Evolutionary conservation across 1,140 invertebrate genomes (phyloP), one percentile per base, ranked within the genome.

Genomic region (Drosophila lowei): DNA sequence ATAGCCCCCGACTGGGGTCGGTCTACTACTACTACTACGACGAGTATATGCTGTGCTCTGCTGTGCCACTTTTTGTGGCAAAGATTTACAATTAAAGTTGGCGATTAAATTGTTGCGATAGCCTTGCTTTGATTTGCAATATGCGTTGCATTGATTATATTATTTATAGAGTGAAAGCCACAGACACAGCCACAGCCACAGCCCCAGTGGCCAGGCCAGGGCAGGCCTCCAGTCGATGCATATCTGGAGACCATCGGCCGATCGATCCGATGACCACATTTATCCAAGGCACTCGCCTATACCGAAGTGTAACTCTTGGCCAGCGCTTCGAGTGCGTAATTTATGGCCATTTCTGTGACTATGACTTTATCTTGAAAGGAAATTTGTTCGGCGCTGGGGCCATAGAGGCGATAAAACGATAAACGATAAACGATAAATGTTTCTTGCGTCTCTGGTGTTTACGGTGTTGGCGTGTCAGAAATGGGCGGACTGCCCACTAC

Each of bases 81-180:
- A 67, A 79, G 79, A 88, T 86, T 71, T 88, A 86, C 83, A 86
- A 86, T 86, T 88, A 88, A 86, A 78, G 77, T 81, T 77, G 74
- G 78, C 73, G 81, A 80, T 85, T 77, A 71, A 86, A 85, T 77
- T 74, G 80, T 60, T 63, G 68, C 61, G 80, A 80, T 85, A 86
- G 79, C 79, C 71, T 75, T 74, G 79, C 79, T 46, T 48, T 38
- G 76, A 78, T 79, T 74, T 60, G 64, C 72, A 79, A 79, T 80
- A 80, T 72, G 75, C 79, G 60, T 42, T 16, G 80, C 80, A 18
- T 65, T 53, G 71, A 73, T 64, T 73, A 65, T 64, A 41, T 74
- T 85, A 81, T 85, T 72, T 61, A 54, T 67, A 58, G 76, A 77
- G 81, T 85, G 81, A 85, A 85, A 84, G 80, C 72, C 47, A 43